Percentiles rank a stretch among this genome's conserved stretches.
Conservation (phyloP, 2,113 vertebrate species). For the Formicarius rufipectus region DNA sequence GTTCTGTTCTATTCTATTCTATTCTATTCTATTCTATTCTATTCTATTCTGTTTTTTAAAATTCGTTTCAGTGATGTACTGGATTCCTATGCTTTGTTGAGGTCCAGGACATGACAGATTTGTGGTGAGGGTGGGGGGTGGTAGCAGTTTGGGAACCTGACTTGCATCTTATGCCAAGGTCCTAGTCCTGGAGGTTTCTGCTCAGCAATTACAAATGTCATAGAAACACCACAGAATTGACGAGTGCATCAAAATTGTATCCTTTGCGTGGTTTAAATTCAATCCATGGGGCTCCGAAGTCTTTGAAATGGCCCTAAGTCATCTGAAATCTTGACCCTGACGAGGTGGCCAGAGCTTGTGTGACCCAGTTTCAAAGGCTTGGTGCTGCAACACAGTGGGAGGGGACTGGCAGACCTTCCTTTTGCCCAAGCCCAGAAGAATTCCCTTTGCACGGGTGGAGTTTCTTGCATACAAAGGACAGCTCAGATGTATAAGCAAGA, state of each 20-base stretch:
- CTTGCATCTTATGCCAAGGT: neutral
- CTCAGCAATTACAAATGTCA: neutral
- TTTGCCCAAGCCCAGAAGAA: neutral
- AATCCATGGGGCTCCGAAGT: neutral
- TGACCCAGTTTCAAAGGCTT: conserved; percentile 25
- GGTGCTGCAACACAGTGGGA: neutral
- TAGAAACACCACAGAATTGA: neutral
- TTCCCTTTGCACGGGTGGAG: neutral
- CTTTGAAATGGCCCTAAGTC: neutral
- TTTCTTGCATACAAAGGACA: neutral
- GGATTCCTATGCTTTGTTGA: neutral
- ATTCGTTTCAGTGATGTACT: neutral
- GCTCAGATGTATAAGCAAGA: neutral
- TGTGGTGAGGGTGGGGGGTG: neutral
- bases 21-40: neutral
- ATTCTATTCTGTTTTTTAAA: neutral
- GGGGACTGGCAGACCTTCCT: neutral
- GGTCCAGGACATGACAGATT: neutral
- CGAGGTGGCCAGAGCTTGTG: neutral
- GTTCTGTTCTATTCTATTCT: neutral
- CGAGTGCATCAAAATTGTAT: neutral
- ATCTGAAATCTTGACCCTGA: neutral
- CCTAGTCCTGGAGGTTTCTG: neutral
- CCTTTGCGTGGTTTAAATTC: neutral
- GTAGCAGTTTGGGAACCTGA: neutral